Percentiles rank a stretch among this genome's conserved stretches.
These are phyloP conservation scores for Calonectris borealis DNA, from an alignment of 2,113 vertebrate species.

Conservation along the genomic window DNA sequence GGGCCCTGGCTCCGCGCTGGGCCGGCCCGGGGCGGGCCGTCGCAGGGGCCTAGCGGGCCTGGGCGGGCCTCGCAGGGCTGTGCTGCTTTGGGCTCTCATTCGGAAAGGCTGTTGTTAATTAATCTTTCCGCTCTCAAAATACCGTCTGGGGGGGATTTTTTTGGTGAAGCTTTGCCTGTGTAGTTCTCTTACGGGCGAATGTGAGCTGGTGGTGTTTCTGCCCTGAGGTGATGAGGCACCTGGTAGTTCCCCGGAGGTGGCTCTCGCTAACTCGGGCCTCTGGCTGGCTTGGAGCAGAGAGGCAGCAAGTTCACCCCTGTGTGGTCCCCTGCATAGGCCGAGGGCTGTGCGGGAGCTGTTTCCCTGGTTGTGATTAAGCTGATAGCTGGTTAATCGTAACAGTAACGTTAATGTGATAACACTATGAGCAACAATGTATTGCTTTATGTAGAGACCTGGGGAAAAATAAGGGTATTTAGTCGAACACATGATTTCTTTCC, in stretches of 20 bases:
- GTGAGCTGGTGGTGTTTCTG: not conserved
- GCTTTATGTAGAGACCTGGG: not conserved
- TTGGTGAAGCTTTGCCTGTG: no score
- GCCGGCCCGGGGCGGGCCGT: not conserved
- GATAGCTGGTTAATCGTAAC: accelerated
- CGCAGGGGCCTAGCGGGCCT: not conserved
- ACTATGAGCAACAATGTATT: accelerated
- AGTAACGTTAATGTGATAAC: accelerated
- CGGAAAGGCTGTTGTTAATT: not conserved
- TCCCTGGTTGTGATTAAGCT: not conserved
- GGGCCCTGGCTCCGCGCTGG: not conserved
- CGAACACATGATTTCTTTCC: not conserved
- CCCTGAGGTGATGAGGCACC: not conserved
- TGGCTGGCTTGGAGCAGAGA: not conserved
- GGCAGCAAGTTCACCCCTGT: accelerated
- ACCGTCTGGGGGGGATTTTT: accelerated
- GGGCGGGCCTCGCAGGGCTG: not conserved
- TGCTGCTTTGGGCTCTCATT: not conserved
- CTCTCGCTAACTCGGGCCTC: accelerated
- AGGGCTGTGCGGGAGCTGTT: accelerated
- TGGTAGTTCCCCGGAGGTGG: accelerated
- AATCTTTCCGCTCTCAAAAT: not conserved
- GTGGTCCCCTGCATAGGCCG: accelerated
- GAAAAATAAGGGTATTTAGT: not conserved
- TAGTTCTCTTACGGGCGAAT: accelerated